Evolutionary conservation across 35 echinoderm and acorn worm species (phyloP).

Genomic region (Apostichopus californicus): DNA sequence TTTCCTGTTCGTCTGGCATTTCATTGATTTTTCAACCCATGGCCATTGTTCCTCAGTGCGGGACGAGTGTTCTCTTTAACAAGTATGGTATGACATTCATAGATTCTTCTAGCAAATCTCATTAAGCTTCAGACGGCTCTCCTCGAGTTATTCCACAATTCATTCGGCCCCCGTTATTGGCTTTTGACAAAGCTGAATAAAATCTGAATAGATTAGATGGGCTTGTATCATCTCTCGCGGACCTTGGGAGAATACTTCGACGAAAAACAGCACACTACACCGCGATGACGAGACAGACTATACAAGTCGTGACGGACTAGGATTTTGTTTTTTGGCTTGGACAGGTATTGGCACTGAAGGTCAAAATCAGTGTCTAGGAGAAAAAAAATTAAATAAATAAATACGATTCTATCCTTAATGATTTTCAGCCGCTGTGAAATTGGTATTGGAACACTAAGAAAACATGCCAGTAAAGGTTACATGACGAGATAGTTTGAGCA

Average conservation of each 20-base stretch:
- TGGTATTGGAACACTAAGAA: constrained; percentile 28
- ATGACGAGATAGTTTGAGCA: not conserved
- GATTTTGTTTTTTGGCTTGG: constrained; percentile 27
- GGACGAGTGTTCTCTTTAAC: constrained; percentile 45
- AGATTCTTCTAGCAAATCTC: constrained; percentile 49
- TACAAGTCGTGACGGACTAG: not conserved
- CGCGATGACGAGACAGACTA: not conserved
- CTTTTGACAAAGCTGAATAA: constrained; percentile 54
- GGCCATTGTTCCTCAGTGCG: constrained; percentile 29
- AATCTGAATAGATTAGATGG: constrained; percentile 50
- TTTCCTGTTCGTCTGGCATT: constrained; percentile 45
- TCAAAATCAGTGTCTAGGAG: constrained; percentile 26
- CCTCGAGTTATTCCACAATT: constrained; percentile 33
- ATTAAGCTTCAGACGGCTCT: constrained; percentile 38
- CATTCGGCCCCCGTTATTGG: constrained; percentile 49
- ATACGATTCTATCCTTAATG: constrained; percentile 27
- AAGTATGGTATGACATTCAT: constrained; percentile 49
- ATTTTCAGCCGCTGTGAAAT: constrained; percentile 42
- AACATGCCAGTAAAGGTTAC: not conserved
- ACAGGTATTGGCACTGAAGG: constrained; percentile 39
- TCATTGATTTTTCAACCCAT: constrained; percentile 54
- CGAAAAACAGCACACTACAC: not conserved
- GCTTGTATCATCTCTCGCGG: constrained; percentile 27
- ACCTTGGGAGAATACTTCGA: constrained; percentile 10
- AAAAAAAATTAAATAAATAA: not conserved